Evolutionary conservation across 2,113 vertebrate genomes (phyloP).

Genomic region (Symphodus melops): DNA sequence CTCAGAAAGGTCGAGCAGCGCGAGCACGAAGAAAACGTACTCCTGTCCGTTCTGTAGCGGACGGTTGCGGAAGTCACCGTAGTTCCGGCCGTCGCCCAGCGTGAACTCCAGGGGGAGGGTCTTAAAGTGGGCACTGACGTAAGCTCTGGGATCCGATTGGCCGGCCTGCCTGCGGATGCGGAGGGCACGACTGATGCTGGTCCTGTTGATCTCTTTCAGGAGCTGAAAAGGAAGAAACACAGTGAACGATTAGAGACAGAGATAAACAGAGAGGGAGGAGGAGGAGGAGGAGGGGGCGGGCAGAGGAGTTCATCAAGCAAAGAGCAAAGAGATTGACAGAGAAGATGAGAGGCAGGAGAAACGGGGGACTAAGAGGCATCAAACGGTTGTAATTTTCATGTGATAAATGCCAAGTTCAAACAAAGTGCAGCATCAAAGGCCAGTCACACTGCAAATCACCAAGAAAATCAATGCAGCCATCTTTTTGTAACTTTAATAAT

Average conservation of each 20-base stretch:
- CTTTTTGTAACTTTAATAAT: background rate
- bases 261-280: background rate
- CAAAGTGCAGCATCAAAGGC: constrained; percentile 29
- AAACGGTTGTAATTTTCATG: background rate
- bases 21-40: constrained; percentile 96
- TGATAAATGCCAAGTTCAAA: constrained; percentile 13
- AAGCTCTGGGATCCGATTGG: constrained; percentile 89
- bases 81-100: constrained; percentile 92
- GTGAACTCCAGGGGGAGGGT: constrained; percentile 96
- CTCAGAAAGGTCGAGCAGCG: constrained; percentile 94
- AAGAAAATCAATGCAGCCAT: background rate
- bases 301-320: background rate
- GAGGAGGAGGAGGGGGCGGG: background rate
- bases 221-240: constrained; percentile 80
- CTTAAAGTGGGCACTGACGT: constrained; percentile 95
- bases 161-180: constrained; percentile 89
- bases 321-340: background rate
- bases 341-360: background rate
- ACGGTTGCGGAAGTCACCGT: constrained; percentile 95
- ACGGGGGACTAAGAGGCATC: background rate
- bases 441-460: background rate
- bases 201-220: constrained; percentile 95
- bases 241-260: background rate
- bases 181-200: constrained; percentile 88
- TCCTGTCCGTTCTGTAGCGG: constrained; percentile 95